These are phyloP conservation scores for Popillia japonica DNA, from an alignment of 1,140 invertebrate species.

Conservation along the genomic window DNA sequence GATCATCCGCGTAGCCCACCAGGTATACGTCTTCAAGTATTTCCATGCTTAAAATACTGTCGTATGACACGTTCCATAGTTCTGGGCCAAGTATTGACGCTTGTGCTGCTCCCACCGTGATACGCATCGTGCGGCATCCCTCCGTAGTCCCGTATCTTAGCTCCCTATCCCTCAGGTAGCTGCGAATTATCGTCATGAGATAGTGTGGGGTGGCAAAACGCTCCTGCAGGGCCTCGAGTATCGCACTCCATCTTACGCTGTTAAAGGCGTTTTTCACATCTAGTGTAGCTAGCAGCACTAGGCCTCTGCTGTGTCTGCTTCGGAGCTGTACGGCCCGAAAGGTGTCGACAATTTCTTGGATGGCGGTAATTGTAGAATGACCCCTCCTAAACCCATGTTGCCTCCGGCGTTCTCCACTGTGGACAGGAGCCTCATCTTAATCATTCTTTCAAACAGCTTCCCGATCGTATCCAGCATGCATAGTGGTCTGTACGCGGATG, in stretches of 20 bases:
- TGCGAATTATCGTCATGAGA: slow-evolving; percentile 41
- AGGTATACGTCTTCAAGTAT: slow-evolving; percentile 41
- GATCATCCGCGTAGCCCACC: slow-evolving; percentile 55
- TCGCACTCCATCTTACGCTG: slow-evolving; percentile 39
- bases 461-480: slow-evolving; percentile 34
- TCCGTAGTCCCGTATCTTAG: slow-evolving; percentile 34
- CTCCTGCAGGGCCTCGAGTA: slow-evolving; percentile 37
- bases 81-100: slow-evolving; percentile 53
- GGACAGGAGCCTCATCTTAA: slow-evolving; percentile 30
- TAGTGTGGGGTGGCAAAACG: slow-evolving; percentile 29
- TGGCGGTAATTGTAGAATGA: slow-evolving; percentile 40
- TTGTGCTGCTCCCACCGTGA: slow-evolving; percentile 49
- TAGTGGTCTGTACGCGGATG: slow-evolving; percentile 24
- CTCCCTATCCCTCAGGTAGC: slow-evolving; percentile 45
- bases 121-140: background rate
- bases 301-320: background rate
- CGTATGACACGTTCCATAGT: slow-evolving; percentile 55
- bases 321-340: background rate
- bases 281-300: slow-evolving; percentile 40
- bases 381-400: slow-evolving; percentile 39
- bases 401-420: slow-evolving; percentile 3
- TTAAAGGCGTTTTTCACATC: slow-evolving; percentile 49
- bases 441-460: slow-evolving; percentile 37
- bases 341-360: slow-evolving; percentile 20
- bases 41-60: slow-evolving; percentile 46